Evolutionary conservation across 2,113 vertebrate genomes (phyloP).

Genomic region (Thunnus maccoyii): DNA sequence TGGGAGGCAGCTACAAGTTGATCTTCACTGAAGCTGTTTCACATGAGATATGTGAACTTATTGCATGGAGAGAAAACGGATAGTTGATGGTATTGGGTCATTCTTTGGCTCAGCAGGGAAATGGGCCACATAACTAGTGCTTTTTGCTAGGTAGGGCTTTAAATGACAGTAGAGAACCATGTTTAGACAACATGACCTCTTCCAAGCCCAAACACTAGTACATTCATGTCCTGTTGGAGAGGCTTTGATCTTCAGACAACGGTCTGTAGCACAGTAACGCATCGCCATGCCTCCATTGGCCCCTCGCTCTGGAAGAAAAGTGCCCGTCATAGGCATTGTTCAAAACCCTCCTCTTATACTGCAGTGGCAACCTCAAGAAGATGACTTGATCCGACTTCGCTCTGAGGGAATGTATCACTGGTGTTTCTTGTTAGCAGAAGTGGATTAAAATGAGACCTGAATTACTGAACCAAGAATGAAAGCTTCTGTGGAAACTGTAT

Average conservation of each 20-base stretch:
- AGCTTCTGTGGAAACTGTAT: slow-evolving; percentile 51
- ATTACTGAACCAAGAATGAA: slow-evolving; percentile 70
- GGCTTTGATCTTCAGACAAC: slow-evolving; percentile 61
- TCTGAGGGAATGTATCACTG: slow-evolving; percentile 55
- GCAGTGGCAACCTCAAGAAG: slow-evolving; percentile 52
- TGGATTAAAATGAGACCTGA: slow-evolving; percentile 52
- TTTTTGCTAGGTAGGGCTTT: slow-evolving; percentile 64
- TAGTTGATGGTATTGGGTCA: slow-evolving; percentile 66
- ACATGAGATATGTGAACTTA: slow-evolving; percentile 61
- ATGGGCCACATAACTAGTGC: slow-evolving; percentile 69
- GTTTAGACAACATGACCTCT: slow-evolving; percentile 50
- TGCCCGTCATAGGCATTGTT: slow-evolving; percentile 55
- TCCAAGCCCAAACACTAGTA: slow-evolving; percentile 72
- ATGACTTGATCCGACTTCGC: slow-evolving; percentile 54
- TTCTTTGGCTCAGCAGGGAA: slow-evolving; percentile 82
- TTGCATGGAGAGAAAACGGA: slow-evolving; percentile 68
- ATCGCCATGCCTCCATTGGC: slow-evolving; percentile 47
- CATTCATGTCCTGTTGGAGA: slow-evolving; percentile 80
- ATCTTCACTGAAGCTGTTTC: slow-evolving; percentile 61
- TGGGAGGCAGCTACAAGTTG: slow-evolving; percentile 66
- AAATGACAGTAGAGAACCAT: slow-evolving; percentile 48
- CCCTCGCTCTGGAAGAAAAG: slow-evolving; percentile 67
- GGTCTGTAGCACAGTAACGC: slow-evolving; percentile 57
- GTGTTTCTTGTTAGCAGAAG: slow-evolving; percentile 50
- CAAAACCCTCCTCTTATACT: slow-evolving; percentile 54